Percentiles rank a stretch among this genome's conserved stretches.
Conservation (phyloP, 1,140 invertebrate species). For the Centruroides vittatus region DNA sequence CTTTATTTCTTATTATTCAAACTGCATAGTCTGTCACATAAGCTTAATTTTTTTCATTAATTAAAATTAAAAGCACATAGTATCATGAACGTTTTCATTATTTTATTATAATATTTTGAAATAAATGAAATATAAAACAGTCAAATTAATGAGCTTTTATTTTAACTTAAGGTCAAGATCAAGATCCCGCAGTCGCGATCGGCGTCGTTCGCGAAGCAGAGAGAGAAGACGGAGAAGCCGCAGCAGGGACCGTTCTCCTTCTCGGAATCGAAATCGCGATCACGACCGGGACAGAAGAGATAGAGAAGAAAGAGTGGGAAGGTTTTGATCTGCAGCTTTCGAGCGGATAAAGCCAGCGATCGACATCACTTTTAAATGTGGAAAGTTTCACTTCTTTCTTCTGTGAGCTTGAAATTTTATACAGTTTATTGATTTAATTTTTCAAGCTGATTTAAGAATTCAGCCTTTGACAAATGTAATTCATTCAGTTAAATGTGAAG, state of each 20-base stretch:
- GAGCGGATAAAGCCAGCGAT: too few relatives aligned
- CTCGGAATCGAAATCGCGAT: constrained; percentile 1
- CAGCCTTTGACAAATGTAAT: too few relatives aligned
- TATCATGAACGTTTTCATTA: background rate
- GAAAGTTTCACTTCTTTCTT: too few relatives aligned
- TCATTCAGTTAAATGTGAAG: too few relatives aligned
- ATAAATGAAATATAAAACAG: background rate
- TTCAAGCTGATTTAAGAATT: too few relatives aligned
- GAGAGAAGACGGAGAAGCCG: constrained; percentile 17
- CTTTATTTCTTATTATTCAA: too few relatives aligned
- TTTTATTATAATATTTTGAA: background rate
- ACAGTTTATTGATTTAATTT: too few relatives aligned
- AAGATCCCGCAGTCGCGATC: constrained; percentile 10
- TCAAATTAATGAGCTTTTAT: background rate
- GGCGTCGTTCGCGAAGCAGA: constrained; percentile 11
- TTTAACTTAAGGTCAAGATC: constrained; percentile 2
- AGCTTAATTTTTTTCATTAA: too few relatives aligned
- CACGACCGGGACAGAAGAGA: constrained; percentile 6
- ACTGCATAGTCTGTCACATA: too few relatives aligned
- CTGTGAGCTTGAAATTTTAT: too few relatives aligned
- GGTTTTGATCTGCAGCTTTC: background rate
- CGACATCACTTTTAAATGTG: too few relatives aligned
- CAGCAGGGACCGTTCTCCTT: background rate
- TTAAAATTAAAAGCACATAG: background rate
- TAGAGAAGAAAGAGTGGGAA: constrained; percentile 6